Conservation (phyloP, 2,888 invertebrate species). For the Griposia aprilina region DNA sequence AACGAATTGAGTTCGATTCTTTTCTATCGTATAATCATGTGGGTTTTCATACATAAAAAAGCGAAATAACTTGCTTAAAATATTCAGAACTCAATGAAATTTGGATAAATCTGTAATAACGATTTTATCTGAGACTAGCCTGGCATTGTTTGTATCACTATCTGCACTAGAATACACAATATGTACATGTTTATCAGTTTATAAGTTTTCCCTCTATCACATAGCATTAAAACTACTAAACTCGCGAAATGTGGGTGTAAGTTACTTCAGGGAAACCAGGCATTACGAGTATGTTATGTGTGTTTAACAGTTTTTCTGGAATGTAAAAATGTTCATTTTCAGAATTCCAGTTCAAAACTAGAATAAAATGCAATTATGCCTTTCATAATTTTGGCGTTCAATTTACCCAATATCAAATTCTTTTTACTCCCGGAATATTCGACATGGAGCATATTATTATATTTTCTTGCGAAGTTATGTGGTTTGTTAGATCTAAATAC, state of each 20-base stretch:
- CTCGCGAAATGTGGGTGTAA: background rate
- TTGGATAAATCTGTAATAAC: background rate
- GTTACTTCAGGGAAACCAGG: no score
- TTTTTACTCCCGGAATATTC: slow-evolving; percentile 14
- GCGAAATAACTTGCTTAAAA: background rate
- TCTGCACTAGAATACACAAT: slow-evolving; percentile 2
- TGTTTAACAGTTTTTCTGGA: background rate
- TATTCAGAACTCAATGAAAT: slow-evolving; percentile 17
- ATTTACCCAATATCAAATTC: slow-evolving; percentile 6
- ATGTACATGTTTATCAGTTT: background rate
- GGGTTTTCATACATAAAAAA: slow-evolving; percentile 2
- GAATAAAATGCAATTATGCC: slow-evolving; percentile 1
- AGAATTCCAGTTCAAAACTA: background rate
- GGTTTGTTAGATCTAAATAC: slow-evolving; percentile 4
- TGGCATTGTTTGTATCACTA: slow-evolving; percentile 1
- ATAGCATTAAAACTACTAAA: background rate
- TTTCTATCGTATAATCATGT: slow-evolving; percentile 19
- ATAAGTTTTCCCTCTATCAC: background rate
- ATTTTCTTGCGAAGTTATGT: slow-evolving; percentile 11
- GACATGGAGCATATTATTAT: background rate
- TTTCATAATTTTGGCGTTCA: background rate
- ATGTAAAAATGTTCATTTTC: background rate
- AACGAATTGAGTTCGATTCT: slow-evolving; percentile 45
- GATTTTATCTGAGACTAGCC: background rate
- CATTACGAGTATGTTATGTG: no score